phyloP scores from a whole-genome alignment of 2,797 vertebrate species.

The Schizothorax lantsangensis region DNA sequence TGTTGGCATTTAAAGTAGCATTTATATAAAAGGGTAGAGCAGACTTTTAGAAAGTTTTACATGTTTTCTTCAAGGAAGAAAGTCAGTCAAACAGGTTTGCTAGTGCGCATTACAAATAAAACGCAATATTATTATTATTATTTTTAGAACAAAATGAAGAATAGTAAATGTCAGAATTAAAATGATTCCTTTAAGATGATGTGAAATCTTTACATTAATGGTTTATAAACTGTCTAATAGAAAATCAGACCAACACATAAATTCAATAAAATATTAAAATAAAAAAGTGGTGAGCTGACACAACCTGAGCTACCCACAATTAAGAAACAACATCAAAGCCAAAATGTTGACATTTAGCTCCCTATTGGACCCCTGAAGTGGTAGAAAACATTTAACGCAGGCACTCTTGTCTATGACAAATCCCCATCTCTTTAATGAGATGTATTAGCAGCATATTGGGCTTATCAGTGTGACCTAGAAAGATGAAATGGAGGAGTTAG shows the following conservation, averaged over 20 bases:
- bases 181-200: background rate
- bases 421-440: constrained; percentile 57
- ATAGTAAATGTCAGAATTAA: background rate
- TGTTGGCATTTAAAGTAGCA: constrained; percentile 6
- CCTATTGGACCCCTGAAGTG: constrained; percentile 15
- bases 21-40: background rate
- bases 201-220: background rate
- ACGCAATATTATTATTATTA: background rate
- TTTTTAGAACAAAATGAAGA: background rate
- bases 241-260: background rate
- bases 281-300: background rate
- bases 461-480: constrained; percentile 71
- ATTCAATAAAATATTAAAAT: background rate
- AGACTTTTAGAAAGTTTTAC: background rate
- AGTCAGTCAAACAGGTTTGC: background rate
- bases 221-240: background rate
- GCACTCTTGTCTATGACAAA: constrained; percentile 57
- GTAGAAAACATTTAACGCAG: constrained; percentile 40
- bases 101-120: background rate
- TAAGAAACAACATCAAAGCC: constrained; percentile 28
- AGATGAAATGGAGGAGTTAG: constrained; percentile 65
- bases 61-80: background rate
- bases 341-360: constrained; percentile 30
- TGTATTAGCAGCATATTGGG: constrained; percentile 65
- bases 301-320: background rate